phyloP scores from a whole-genome alignment of 2,888 invertebrate species.

The Bellardia bayeri region DNA sequence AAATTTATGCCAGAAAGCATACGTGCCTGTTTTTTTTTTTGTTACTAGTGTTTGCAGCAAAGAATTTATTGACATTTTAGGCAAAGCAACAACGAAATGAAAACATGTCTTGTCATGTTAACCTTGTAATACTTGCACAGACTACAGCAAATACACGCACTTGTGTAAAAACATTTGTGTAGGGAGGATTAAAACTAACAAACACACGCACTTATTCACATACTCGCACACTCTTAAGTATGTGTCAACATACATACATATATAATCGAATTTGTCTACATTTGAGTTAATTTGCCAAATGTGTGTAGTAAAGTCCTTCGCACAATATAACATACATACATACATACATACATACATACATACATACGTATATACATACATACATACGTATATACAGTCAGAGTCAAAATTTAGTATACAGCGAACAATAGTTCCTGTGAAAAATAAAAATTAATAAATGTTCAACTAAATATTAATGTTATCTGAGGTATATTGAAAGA shows the following conservation, averaged over 20 bases:
- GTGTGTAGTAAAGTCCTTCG: slow-evolving; percentile 14
- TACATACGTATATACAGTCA: too few relatives aligned
- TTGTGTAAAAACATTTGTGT: neutral
- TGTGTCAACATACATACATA: slow-evolving; percentile 52
- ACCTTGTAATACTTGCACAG: slow-evolving; percentile 15
- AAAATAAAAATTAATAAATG: too few relatives aligned
- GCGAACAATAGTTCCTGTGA: too few relatives aligned
- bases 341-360: too few relatives aligned
- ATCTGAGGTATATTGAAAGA: too few relatives aligned
- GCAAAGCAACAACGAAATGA: slow-evolving; percentile 16
- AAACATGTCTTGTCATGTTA: slow-evolving; percentile 61
- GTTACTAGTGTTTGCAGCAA: neutral
- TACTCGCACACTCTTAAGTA: slow-evolving; percentile 17
- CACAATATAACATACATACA: too few relatives aligned
- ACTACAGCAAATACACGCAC: neutral
- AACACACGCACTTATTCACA: neutral
- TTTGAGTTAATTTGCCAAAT: slow-evolving; percentile 37
- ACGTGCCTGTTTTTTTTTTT: neutral
- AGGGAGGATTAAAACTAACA: slow-evolving; percentile 31
- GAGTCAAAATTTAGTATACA: too few relatives aligned
- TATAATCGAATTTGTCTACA: slow-evolving; percentile 68
- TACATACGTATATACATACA: too few relatives aligned
- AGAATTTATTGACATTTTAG: slow-evolving; percentile 47
- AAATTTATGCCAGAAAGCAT: neutral
- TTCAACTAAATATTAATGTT: too few relatives aligned